Conservation (phyloP, 2,113 vertebrate genomes). For the Chrysochloris asiatica region DNA sequence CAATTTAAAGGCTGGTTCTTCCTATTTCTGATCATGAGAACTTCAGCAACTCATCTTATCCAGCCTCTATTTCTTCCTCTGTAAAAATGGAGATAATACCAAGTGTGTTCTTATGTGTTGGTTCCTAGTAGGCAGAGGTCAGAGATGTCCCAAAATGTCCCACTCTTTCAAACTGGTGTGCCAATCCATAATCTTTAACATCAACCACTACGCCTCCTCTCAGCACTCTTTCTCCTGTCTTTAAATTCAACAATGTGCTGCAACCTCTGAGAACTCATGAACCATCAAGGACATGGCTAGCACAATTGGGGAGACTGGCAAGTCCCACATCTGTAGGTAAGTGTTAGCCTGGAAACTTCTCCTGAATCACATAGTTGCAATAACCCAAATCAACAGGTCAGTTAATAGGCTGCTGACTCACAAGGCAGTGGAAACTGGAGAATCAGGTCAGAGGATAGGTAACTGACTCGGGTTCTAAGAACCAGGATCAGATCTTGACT, state of each 20-base stretch:
- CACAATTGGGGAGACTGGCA: neutral
- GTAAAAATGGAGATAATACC: neutral
- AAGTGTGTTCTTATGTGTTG: neutral
- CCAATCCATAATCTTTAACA: neutral
- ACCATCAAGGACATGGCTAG: neutral
- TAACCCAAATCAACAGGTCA: neutral
- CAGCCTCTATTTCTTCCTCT: slow-evolving; percentile 7
- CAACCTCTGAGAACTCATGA: neutral
- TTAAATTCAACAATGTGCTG: neutral
- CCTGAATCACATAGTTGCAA: neutral
- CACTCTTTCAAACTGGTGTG: neutral
- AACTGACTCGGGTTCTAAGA: neutral
- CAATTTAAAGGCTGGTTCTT: slow-evolving; percentile 4
- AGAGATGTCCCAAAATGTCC: too few relatives aligned
- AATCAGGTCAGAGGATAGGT: neutral
- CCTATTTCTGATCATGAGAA: slow-evolving; percentile 30
- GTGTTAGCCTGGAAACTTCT: neutral
- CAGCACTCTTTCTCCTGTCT: neutral
- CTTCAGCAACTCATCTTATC: neutral
- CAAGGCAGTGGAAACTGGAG: neutral
- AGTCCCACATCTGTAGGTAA: too few relatives aligned
- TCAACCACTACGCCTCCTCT: neutral
- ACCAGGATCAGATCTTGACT: neutral
- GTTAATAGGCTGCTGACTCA: neutral
- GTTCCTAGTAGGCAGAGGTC: too few relatives aligned